phyloP scores from a whole-genome alignment of 2,888 invertebrate species.

The Trichogramma evanescens region DNA sequence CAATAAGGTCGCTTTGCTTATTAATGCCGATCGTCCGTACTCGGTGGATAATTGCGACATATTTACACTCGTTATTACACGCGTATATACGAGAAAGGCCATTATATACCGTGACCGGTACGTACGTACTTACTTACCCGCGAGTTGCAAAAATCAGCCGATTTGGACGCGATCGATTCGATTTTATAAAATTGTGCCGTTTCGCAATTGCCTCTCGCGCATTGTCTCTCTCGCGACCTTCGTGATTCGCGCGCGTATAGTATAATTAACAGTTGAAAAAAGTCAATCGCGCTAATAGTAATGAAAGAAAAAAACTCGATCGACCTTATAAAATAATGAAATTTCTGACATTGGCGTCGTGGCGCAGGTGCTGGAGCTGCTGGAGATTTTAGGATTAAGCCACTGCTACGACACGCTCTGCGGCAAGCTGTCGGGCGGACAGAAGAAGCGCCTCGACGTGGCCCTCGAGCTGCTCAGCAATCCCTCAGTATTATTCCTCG shows the following conservation, averaged over 20 bases:
- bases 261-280: not conserved
- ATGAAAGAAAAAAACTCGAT: not conserved
- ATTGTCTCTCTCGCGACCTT: not conserved
- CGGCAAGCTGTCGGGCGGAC: constrained; percentile 74
- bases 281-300: not conserved
- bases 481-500: constrained; percentile 80
- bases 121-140: too few species aligned
- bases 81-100: too few species aligned
- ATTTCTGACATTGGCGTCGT: not conserved
- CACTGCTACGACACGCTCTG: constrained; percentile 64
- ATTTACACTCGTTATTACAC: too few species aligned
- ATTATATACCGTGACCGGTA: too few species aligned
- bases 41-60: too few species aligned
- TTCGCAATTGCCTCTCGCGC: not conserved
- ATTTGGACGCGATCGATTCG: too few species aligned
- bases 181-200: not conserved
- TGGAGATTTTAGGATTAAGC: constrained; percentile 65
- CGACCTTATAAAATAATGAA: not conserved
- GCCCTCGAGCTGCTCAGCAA: constrained; percentile 79
- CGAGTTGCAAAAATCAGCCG: too few species aligned
- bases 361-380: constrained; percentile 63
- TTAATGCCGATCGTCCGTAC: too few species aligned
- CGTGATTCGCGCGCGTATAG: not conserved
- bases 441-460: constrained; percentile 73
- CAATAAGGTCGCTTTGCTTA: too few species aligned